phyloP scores from a whole-genome alignment of 2,888 invertebrate genomes.

The Oxytorus armatus region DNA sequence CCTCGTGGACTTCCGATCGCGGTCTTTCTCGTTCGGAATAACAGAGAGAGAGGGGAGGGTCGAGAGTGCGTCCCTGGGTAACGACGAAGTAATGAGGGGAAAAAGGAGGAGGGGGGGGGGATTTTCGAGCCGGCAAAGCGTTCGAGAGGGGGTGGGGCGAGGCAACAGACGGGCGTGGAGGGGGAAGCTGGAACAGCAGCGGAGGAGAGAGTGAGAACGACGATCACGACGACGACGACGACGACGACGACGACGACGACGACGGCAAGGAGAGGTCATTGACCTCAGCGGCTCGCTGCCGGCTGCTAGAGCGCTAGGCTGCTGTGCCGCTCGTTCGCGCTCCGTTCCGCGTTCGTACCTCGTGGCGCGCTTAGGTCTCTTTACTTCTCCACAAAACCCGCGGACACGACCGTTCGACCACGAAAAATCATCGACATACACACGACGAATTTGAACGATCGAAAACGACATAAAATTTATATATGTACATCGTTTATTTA shows the following conservation, averaged over 20 bases:
- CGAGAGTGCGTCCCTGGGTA: slow-evolving; percentile 48
- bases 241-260: slow-evolving; percentile 80
- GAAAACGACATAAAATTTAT: background rate
- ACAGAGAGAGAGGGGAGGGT: slow-evolving; percentile 35
- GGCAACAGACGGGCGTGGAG: slow-evolving; percentile 53
- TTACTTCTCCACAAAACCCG: slow-evolving; percentile 68
- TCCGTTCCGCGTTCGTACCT: slow-evolving; percentile 79
- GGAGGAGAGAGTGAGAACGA: slow-evolving; percentile 45
- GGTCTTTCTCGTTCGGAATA: slow-evolving; percentile 40
- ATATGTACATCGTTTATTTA: background rate
- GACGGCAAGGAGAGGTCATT: slow-evolving; percentile 83
- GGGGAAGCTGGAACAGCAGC: slow-evolving; percentile 31
- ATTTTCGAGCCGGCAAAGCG: slow-evolving; percentile 38
- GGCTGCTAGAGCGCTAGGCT: slow-evolving; percentile 83
- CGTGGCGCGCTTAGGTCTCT: slow-evolving; percentile 77
- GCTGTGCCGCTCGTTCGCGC: slow-evolving; percentile 76
- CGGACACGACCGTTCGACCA: slow-evolving; percentile 67
- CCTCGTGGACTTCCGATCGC: slow-evolving; percentile 62
- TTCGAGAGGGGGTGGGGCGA: slow-evolving; percentile 35
- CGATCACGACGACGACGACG: slow-evolving; percentile 58
- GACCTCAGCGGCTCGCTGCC: slow-evolving; percentile 84
- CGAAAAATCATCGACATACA: slow-evolving; percentile 33
- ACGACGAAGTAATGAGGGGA: slow-evolving; percentile 40
- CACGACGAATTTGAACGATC: slow-evolving; percentile 35
- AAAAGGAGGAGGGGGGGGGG: slow-evolving; percentile 55